Evolutionary conservation across 2,797 vertebrate genomes (phyloP).

Genomic region (Phrynocephalus vlangalii): DNA sequence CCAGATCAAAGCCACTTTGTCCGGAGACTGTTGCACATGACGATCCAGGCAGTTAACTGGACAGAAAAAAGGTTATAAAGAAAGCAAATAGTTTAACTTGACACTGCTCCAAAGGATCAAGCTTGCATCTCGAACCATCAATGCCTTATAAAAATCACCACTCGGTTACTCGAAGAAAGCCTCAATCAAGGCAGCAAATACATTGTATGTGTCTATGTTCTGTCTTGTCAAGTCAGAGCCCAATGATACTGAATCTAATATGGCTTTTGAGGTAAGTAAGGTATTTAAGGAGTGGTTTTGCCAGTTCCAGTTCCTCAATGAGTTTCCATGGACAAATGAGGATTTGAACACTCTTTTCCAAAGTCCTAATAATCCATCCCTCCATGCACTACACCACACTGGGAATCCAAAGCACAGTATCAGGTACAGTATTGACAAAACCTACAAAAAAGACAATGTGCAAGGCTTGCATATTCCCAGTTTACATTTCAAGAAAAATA

Average conservation of each 20-base stretch:
- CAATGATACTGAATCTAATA: too few relatives aligned
- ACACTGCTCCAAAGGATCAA: background rate
- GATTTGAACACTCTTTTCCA: too few relatives aligned
- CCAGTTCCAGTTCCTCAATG: too few relatives aligned
- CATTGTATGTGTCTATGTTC: too few relatives aligned
- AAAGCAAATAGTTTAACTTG: constrained; percentile 14
- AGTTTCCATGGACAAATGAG: too few relatives aligned
- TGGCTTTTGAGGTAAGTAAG: too few relatives aligned
- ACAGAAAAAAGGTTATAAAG: constrained; percentile 61
- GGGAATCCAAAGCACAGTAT: too few relatives aligned
- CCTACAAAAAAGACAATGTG: background rate
- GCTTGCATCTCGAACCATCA: background rate
- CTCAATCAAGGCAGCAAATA: background rate
- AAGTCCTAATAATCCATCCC: too few relatives aligned
- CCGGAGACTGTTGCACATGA: constrained; percentile 84
- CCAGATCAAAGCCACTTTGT: constrained; percentile 93
- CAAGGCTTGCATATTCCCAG: background rate
- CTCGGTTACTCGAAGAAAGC: background rate
- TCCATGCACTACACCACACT: too few relatives aligned
- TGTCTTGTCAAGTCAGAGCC: too few relatives aligned
- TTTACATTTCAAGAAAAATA: background rate
- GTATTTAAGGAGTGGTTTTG: too few relatives aligned
- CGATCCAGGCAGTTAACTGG: constrained; percentile 97
- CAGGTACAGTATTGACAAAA: background rate
- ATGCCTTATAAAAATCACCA: background rate